phyloP scores from a whole-genome alignment of 2,888 invertebrate species.

The Sphecodes monilicornis region DNA sequence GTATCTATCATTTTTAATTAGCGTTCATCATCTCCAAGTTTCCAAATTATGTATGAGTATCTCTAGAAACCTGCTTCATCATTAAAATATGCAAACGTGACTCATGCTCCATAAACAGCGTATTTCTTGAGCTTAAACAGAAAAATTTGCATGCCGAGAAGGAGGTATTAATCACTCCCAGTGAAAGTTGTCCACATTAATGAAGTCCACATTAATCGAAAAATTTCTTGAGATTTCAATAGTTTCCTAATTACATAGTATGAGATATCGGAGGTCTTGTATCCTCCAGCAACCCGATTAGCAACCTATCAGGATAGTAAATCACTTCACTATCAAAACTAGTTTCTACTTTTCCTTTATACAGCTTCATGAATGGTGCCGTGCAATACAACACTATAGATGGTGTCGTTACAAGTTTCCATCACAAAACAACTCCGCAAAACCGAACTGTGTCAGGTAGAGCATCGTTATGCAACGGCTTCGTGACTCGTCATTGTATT shows the following conservation, averaged over 20 bases:
- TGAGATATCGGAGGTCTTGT: background rate
- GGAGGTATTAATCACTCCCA: slow-evolving; percentile 10
- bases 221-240: background rate
- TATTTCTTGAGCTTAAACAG: background rate
- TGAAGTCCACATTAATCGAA: background rate
- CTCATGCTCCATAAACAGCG: background rate
- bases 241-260: background rate
- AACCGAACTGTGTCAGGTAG: background rate
- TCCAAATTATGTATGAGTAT: background rate
- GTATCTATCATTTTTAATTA: background rate
- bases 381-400: background rate
- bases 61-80: background rate
- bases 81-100: slow-evolving; percentile 5
- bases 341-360: background rate
- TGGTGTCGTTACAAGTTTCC: background rate
- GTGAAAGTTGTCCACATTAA: slow-evolving; percentile 41
- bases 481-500: slow-evolving; percentile 31
- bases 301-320: background rate
- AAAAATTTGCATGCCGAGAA: background rate
- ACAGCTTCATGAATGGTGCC: background rate
- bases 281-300: no score
- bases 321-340: background rate
- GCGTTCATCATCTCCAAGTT: background rate
- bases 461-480: slow-evolving; percentile 9
- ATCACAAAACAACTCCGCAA: background rate